phyloP scores from a whole-genome alignment of 2,888 invertebrate species.

The Lycophotia porphyrea region DNA sequence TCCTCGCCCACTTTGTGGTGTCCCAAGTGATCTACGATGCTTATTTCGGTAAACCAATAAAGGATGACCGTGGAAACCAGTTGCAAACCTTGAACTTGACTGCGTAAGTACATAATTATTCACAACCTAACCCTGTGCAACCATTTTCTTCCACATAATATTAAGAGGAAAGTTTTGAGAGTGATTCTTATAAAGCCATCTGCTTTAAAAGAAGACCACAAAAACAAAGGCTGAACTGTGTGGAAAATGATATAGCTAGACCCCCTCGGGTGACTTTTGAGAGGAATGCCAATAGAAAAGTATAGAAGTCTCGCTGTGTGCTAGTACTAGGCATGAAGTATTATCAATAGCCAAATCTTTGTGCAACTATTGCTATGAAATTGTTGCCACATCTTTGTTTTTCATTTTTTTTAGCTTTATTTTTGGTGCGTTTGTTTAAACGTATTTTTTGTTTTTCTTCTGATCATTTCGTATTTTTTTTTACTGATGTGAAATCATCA shows the following conservation, averaged over 20 bases:
- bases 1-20: constrained; percentile 36
- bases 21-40: constrained; percentile 55
- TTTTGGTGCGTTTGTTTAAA: neutral
- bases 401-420: neutral
- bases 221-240: neutral
- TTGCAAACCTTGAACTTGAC: constrained; percentile 41
- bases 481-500: too few species aligned
- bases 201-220: neutral
- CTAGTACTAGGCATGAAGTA: neutral
- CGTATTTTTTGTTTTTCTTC: too few species aligned
- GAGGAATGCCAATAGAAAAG: neutral
- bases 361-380: too few species aligned
- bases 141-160: neutral
- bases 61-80: constrained; percentile 29
- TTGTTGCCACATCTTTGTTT: too few species aligned
- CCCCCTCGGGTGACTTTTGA: neutral
- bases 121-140: neutral
- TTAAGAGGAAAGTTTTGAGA: neutral
- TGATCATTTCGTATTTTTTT: too few species aligned
- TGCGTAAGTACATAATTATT: constrained; percentile 19
- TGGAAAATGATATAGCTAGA: neutral
- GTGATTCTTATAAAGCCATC: too few species aligned
- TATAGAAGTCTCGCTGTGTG: neutral
- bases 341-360: neutral
- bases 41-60: constrained; percentile 52